A percentile compares a stretch with the other conserved stretches of the same genome.
Evolutionary conservation across 2,888 invertebrate species (phyloP).

Genomic region (Pandemis corylana): DNA sequence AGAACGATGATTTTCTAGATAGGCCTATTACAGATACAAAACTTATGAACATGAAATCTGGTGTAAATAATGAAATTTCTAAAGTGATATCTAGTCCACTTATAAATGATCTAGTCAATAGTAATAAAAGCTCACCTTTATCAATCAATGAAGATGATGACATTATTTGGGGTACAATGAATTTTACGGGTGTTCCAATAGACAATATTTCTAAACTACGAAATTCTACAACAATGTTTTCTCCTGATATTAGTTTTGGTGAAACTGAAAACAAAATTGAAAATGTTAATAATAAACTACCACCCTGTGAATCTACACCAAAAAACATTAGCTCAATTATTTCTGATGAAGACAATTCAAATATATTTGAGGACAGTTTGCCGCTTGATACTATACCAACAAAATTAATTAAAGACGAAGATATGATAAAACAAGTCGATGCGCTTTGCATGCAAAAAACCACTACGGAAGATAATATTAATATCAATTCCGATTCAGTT

Average conservation of each 20-base stretch:
- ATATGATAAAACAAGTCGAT: constrained; percentile 40
- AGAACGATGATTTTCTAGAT: neutral
- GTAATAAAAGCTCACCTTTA: constrained; percentile 30
- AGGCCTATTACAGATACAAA: neutral
- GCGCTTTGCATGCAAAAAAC: constrained; percentile 46
- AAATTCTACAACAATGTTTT: constrained; percentile 59
- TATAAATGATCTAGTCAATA: constrained; percentile 37
- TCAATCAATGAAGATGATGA: constrained; percentile 57
- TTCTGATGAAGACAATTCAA: constrained; percentile 80
- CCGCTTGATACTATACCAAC: constrained; percentile 80
- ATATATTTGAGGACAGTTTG: constrained; percentile 85
- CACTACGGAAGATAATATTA: constrained; percentile 47
- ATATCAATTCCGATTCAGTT: constrained; percentile 62
- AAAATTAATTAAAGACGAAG: constrained; percentile 72
- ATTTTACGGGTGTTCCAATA: constrained; percentile 65
- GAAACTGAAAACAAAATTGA: constrained; percentile 56
- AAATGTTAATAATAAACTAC: constrained; percentile 44
- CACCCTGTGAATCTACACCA: constrained; percentile 51
- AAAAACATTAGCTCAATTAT: constrained; percentile 77
- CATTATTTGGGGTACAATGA: constrained; percentile 72
- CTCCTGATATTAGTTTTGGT: constrained; percentile 73
- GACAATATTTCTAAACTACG: constrained; percentile 65
- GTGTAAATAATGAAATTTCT: constrained; percentile 16
- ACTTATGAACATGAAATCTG: neutral
- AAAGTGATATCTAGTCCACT: constrained; percentile 30